phyloP scores from a whole-genome alignment of 2,113 vertebrate species.

The Irena cyanogastra region DNA sequence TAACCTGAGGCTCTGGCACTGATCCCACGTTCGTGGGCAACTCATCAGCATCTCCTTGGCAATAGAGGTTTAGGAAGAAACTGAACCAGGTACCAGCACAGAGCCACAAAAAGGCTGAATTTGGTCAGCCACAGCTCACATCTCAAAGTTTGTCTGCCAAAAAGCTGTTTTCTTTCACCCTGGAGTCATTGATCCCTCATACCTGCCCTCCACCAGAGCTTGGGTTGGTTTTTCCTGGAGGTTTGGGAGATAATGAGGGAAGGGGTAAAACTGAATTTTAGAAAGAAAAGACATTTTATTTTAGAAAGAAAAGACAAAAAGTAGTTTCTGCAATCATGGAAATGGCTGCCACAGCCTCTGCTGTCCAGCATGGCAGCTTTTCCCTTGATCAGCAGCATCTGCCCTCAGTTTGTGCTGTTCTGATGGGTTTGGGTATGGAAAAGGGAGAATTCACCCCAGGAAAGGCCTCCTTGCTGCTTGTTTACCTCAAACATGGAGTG shows the following conservation, averaged over 20 bases:
- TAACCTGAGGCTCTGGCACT: background rate
- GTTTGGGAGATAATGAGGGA: background rate
- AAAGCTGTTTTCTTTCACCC: background rate
- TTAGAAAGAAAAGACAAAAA: background rate
- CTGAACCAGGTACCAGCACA: background rate
- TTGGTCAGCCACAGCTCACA: background rate
- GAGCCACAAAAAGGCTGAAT: background rate
- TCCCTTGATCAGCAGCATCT: background rate
- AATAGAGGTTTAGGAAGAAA: background rate
- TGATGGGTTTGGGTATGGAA: background rate
- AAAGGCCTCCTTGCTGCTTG: background rate
- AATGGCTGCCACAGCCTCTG: background rate
- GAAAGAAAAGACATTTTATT: background rate
- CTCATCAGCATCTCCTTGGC: background rate
- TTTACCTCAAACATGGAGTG: background rate
- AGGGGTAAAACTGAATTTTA: background rate
- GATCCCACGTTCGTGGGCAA: accelerated
- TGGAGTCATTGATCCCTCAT: accelerated
- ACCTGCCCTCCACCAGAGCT: background rate
- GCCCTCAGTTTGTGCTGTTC: background rate
- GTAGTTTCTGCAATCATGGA: background rate
- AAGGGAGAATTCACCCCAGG: background rate
- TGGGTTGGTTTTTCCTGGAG: background rate
- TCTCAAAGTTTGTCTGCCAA: background rate
- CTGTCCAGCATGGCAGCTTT: background rate